Base-by-base conservation (phyloP, 1,140 invertebrate species). In the Plectrocnemia conspersa region DNA sequence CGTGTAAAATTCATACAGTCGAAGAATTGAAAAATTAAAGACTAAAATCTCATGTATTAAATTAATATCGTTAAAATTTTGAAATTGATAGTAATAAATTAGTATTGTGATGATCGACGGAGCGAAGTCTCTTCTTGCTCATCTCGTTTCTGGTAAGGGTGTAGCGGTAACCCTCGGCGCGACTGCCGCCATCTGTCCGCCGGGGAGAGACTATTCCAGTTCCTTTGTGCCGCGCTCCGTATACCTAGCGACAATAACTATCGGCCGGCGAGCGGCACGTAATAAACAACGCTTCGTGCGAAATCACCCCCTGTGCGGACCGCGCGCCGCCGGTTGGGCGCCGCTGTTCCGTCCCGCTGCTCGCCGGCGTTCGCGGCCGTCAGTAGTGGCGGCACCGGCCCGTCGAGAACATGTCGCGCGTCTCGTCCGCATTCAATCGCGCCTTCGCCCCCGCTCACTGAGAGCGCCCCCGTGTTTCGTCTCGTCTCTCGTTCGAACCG, bases 181-280 rank as follows among this genome's bases (percentile, higher is more conserved):
- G n/a, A n/a, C n/a, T n/a, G n/a, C n/a, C n/a, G 41, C 41, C 22
- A 24, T 44, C 22, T 19, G 19, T 44, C 45, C 18, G 27, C 45
- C 21, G 3, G 41, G 40, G 40, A 42, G 21, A 23, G 21, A 10
- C 19, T 48, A 48, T 25, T 45, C 45, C 45, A 21, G 45, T 48
- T 48, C 45, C 45, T 48, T 48, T 48, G 45, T 48, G 45, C 45
- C 22, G 32, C 44, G 32, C 44, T 46, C 18, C 32, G 27, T n/a
- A n/a, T 46, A 22, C 29, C 13, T 48, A 48, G 27, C 13, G 32
- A 48, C 32, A 48, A 21, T 25, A 46, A 48, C 45, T 9, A n/a
- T 2, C 29, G 45, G 27, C 11, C 6, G 5, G 27, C 45, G 45
- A 48, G 45, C 45, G n/a, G 4, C 13, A n/a, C 7, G n/a, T 11